phyloP scores from a whole-genome alignment of 2,797 vertebrate genomes.

The Bucorvus abyssinicus region DNA sequence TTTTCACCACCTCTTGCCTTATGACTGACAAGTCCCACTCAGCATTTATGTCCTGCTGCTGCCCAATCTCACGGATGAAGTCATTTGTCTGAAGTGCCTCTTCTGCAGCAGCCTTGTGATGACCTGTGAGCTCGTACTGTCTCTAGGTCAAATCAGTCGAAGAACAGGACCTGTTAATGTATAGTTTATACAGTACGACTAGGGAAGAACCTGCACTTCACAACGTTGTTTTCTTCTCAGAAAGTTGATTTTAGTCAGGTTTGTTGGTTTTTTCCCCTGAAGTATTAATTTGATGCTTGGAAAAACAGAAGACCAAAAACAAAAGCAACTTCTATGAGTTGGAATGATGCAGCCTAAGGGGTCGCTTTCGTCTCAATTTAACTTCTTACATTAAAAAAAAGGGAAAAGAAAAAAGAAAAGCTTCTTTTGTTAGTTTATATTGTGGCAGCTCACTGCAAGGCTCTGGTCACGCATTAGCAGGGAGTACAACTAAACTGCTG shows the following conservation, averaged over 20 bases:
- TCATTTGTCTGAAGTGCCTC: background rate
- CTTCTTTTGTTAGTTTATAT: background rate
- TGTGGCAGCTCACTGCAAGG: background rate
- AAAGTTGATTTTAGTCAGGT: background rate
- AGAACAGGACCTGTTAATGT: background rate
- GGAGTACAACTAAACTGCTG: background rate
- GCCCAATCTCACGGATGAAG: background rate
- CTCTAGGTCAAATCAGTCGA: background rate
- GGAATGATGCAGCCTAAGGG: background rate
- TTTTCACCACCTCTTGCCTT: background rate
- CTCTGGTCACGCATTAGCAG: accelerated
- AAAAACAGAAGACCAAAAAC: background rate
- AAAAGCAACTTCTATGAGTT: background rate
- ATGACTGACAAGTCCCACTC: background rate
- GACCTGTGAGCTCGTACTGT: accelerated
- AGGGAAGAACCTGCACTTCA: background rate
- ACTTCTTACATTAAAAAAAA: background rate
- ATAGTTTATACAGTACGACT: background rate
- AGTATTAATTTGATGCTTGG: background rate
- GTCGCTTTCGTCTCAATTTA: background rate
- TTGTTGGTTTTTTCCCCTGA: background rate
- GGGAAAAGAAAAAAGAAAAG: accelerated
- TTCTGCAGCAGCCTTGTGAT: background rate
- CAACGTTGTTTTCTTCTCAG: background rate
- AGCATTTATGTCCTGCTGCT: background rate